Percentiles rank a stretch among this genome's conserved stretches.
Conservation (phyloP, 2,888 invertebrate species). For the Ichneumoninae sp. region DNA sequence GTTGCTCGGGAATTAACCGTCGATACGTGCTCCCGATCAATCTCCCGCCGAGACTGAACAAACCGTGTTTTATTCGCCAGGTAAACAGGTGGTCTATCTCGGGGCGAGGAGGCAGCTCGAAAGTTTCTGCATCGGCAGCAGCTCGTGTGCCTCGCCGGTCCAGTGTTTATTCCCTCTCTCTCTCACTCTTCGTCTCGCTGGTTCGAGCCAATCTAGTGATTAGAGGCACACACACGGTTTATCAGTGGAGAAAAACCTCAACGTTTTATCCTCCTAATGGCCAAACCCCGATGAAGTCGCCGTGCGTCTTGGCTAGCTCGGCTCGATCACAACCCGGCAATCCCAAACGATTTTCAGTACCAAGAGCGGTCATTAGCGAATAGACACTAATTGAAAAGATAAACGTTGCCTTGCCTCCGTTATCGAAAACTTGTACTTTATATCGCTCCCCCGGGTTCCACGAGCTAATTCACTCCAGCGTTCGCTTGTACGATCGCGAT, state of each 20-base stretch:
- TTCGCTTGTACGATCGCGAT: constrained; percentile 13
- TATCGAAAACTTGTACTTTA: constrained; percentile 68
- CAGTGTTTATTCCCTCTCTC: constrained; percentile 40
- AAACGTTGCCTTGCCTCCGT: constrained; percentile 65
- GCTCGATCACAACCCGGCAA: constrained; percentile 36
- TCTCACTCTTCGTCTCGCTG: background rate
- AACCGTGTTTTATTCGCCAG: constrained; percentile 32
- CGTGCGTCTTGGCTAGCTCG: constrained; percentile 42
- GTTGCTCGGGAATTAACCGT: background rate
- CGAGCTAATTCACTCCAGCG: constrained; percentile 13
- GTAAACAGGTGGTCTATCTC: constrained; percentile 56
- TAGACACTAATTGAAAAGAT: constrained; percentile 76
- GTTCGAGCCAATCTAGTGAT: constrained; percentile 47
- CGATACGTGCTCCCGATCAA: constrained; percentile 43
- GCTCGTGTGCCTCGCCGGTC: constrained; percentile 1
- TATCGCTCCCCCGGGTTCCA: constrained; percentile 47
- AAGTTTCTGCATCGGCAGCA: constrained; percentile 42
- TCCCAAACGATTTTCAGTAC: constrained; percentile 33
- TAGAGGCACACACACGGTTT: constrained; percentile 38
- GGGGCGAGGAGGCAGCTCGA: constrained; percentile 38
- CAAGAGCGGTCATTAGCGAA: constrained; percentile 71
- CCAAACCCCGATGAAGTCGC: constrained; percentile 59
- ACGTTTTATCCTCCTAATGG: constrained; percentile 70
- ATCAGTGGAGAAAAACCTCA: constrained; percentile 62
- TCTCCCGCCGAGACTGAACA: constrained; percentile 39